Percentiles rank a stretch among this genome's conserved stretches.
Evolutionary conservation across 2,113 vertebrate genomes (phyloP).

Genomic region (Indicator maculatus): DNA sequence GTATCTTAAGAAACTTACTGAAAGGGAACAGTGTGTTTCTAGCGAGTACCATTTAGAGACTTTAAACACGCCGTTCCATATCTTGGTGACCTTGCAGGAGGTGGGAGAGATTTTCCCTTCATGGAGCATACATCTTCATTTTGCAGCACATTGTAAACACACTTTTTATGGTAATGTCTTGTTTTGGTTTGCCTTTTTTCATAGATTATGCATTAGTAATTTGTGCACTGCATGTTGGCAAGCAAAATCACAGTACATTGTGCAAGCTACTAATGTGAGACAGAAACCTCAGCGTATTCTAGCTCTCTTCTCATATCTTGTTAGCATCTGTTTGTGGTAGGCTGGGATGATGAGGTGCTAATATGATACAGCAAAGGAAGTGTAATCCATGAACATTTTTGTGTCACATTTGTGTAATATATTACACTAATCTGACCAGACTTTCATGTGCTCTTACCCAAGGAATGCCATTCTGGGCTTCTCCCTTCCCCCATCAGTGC

Average conservation of each 20-base stretch:
- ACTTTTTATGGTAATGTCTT: slow-evolving; percentile 26
- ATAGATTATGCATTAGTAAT: slow-evolving; percentile 39
- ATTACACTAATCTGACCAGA: slow-evolving; percentile 67
- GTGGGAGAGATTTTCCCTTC: background rate
- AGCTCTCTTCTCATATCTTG: slow-evolving; percentile 55
- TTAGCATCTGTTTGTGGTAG: slow-evolving; percentile 73
- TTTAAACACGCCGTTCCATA: background rate
- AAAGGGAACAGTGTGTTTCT: background rate
- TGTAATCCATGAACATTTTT: slow-evolving; percentile 73
- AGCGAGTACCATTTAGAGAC: background rate
- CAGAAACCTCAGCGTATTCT: slow-evolving; percentile 43
- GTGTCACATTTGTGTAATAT: slow-evolving; percentile 73
- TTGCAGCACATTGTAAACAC: slow-evolving; percentile 38
- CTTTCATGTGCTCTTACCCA: slow-evolving; percentile 69
- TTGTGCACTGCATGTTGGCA: slow-evolving; percentile 39
- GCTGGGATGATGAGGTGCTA: slow-evolving; percentile 73
- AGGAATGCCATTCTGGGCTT: slow-evolving; percentile 55
- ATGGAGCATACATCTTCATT: background rate
- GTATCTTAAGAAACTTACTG: background rate
- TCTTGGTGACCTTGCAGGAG: background rate
- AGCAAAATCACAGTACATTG: background rate
- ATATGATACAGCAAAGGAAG: slow-evolving; percentile 72
- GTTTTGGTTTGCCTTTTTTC: slow-evolving; percentile 6
- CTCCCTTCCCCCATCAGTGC: slow-evolving; percentile 54
- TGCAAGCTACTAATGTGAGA: slow-evolving; percentile 37